phyloP scores from a whole-genome alignment of 1,140 invertebrate genomes.

The Cydia amplana region DNA sequence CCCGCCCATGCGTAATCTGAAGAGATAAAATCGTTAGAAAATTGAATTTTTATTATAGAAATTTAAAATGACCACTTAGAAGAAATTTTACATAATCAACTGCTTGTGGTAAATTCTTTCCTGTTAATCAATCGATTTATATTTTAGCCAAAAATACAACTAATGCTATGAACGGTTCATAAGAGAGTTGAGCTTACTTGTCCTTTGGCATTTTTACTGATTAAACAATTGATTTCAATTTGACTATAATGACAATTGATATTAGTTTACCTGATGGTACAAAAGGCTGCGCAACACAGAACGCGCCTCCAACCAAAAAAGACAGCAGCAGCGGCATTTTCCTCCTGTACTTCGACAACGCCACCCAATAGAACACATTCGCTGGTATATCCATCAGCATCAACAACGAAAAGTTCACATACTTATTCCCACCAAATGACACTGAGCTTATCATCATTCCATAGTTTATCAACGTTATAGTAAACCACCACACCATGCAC shows the following conservation, averaged over 20 bases:
- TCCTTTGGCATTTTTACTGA: too few relatives aligned
- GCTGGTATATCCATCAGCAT: conserved; percentile 86
- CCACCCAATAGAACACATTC: conserved; percentile 81
- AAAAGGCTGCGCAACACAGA: conserved; percentile 66
- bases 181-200: too few relatives aligned
- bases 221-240: too few relatives aligned
- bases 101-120: neutral
- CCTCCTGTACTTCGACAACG: conserved; percentile 59
- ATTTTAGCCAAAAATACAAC: too few relatives aligned
- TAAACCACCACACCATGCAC: conserved; percentile 86
- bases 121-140: neutral
- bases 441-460: conserved; percentile 90
- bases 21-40: conserved; percentile 55
- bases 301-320: conserved; percentile 62
- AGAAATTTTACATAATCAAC: too few relatives aligned
- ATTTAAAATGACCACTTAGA: too few relatives aligned
- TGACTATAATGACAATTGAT: neutral
- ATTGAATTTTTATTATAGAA: too few relatives aligned
- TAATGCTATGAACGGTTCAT: too few relatives aligned
- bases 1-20: conserved; percentile 64
- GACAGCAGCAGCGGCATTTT: conserved; percentile 59
- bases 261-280: conserved; percentile 59
- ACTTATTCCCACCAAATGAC: conserved; percentile 85
- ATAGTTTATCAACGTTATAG: conserved; percentile 89
- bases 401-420: conserved; percentile 85